Conservation (phyloP, 2,888 invertebrate species). For the Saturnia pavonia region DNA sequence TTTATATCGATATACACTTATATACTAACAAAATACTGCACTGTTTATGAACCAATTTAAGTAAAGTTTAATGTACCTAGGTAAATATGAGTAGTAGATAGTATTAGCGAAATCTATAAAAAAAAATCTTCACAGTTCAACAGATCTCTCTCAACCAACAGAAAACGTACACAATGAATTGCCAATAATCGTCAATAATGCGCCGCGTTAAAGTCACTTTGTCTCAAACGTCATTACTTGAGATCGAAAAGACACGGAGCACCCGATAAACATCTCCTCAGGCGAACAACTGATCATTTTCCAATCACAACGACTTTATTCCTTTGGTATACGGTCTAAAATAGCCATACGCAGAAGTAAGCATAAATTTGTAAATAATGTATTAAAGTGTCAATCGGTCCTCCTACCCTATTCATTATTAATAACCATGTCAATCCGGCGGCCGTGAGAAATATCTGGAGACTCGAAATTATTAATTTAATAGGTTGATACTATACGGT, state of each 20-base stretch:
- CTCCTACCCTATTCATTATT: constrained; percentile 66
- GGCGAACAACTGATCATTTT: background rate
- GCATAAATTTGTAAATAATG: constrained; percentile 42
- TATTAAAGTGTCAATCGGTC: constrained; percentile 78
- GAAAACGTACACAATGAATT: constrained; percentile 37
- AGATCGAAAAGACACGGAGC: constrained; percentile 54
- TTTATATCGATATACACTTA: too few species aligned
- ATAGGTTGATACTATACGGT: constrained; percentile 32
- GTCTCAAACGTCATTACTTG: constrained; percentile 63
- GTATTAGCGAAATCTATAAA: background rate
- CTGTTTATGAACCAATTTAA: too few species aligned
- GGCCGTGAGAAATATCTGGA: constrained; percentile 74
- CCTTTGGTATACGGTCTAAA: constrained; percentile 28
- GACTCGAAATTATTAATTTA: constrained; percentile 67
- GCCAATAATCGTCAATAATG: constrained; percentile 69
- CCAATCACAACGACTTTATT: constrained; percentile 27
- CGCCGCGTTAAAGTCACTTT: constrained; percentile 70
- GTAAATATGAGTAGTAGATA: too few species aligned
- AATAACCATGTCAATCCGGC: constrained; percentile 74
- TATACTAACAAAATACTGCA: too few species aligned
- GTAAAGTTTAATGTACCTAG: too few species aligned
- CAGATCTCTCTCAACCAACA: constrained; percentile 12
- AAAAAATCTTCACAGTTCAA: background rate
- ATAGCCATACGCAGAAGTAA: constrained; percentile 24
- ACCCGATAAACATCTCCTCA: constrained; percentile 59